Base-by-base conservation (phyloP, 2,797 vertebrate species). In the Amblyopsis hoosieri region DNA sequence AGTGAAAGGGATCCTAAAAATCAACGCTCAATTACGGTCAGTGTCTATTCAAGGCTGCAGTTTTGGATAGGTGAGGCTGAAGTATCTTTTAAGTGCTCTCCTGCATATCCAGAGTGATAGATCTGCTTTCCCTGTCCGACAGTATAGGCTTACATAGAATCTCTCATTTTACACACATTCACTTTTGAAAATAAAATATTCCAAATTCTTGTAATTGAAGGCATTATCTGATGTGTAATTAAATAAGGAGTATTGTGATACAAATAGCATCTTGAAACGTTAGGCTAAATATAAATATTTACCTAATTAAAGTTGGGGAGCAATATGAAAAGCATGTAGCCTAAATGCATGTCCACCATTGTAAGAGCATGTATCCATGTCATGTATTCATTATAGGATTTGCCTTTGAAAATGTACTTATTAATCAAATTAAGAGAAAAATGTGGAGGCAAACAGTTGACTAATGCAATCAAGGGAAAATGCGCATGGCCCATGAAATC, bases 31-130 rank as follows among this genome's bases (percentile, higher is more conserved):
- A 90, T 92, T 91, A 91, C 69, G 84, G 73, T 76, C 86, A 86
- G 86, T 81, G 88, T 73, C 69, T 73, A 60, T 77, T 79, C 64
- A 73, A 51, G 45, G 55, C 50, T 13, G 60, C 61, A 71, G 78
- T 91, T 85, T 85, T 88, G 91, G 91, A 80, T 90, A 85, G 89
- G 81, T 93, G 90, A 91, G 82, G 79, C 86, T 93, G 87, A 90
- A 93, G 91, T 88, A 90, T 86, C 89, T 66, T 72, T 83, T 85
- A 89, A 92, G 90, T 89, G 87, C 79, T 72, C 75, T 76, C 74
- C 67, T 69, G 70, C 70, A 65, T 50, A 42, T 75, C 60, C n/a
- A 13, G 53, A 72, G 60, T 79, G 76, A 81, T 83, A 61, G 88
- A 86, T 90, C 83, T 76, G 42, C 81, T 81, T 83, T 86, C 86